These are phyloP conservation scores for Periplaneta americana DNA, from an alignment of 1,140 invertebrate species.

Conservation along the genomic window DNA sequence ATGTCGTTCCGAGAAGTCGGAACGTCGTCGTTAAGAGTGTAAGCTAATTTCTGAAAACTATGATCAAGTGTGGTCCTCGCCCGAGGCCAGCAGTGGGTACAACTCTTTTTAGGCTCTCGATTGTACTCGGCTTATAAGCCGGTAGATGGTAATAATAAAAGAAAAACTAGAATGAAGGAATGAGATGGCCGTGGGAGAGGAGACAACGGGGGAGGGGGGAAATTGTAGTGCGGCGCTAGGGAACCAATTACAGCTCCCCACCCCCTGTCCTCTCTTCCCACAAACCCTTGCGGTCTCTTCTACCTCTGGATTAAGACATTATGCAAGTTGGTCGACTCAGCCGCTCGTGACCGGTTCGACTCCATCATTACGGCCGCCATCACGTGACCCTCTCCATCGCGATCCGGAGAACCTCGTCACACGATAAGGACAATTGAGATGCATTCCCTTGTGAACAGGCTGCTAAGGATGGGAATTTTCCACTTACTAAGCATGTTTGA, in stretches of 20 bases:
- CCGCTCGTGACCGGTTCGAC: not conserved
- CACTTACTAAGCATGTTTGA: no score
- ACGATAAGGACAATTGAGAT: no score
- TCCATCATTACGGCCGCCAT: not conserved
- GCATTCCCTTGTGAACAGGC: no score
- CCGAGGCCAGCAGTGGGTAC: not conserved
- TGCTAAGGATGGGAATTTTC: no score
- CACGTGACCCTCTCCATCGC: no score
- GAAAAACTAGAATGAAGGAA: no score
- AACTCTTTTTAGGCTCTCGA: not conserved
- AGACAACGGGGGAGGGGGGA: no score
- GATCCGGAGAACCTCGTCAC: not conserved
- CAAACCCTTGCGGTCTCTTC: not conserved
- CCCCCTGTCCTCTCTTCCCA: not conserved
- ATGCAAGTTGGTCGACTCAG: no score
- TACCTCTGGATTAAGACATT: not conserved
- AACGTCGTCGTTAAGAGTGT: not conserved
- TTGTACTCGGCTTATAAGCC: not conserved
- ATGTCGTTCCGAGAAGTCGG: not conserved
- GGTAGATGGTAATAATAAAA: not conserved
- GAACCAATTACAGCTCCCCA: not conserved
- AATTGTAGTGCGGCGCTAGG: not conserved
- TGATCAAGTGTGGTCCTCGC: not conserved
- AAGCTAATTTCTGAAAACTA: not conserved
- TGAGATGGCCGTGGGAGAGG: not conserved